Conservation (phyloP, 2,888 invertebrate species). For the Busseola fusca region DNA sequence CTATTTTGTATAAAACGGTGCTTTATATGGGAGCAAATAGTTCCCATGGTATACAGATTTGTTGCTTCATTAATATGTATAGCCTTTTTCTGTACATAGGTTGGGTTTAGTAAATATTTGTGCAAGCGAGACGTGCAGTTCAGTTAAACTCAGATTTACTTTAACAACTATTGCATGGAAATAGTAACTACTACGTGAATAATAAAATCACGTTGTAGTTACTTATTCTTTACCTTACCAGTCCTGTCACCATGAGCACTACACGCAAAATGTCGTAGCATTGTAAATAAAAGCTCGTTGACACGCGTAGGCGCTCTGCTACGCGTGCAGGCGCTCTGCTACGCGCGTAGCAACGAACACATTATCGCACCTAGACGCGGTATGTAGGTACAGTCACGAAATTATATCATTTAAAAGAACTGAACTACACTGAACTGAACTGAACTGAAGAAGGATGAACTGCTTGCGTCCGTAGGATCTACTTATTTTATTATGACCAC, state of each 20-base stretch:
- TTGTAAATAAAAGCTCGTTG: background rate
- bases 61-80: conserved; percentile 53
- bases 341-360: conserved; percentile 24
- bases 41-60: conserved; percentile 45
- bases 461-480: no score
- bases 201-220: no score
- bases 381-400: no score
- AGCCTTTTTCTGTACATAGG: conserved; percentile 26
- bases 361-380: background rate
- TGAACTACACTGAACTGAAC: no score
- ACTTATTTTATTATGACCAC: no score
- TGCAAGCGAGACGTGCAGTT: background rate
- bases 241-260: background rate
- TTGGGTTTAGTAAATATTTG: conserved; percentile 36
- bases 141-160: conserved; percentile 1
- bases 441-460: no score
- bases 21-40: conserved; percentile 53
- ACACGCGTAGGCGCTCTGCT: background rate
- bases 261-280: background rate
- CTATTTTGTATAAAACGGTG: conserved; percentile 47
- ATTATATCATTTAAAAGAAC: no score
- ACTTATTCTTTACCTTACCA: background rate
- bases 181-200: background rate
- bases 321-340: background rate
- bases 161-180: no score